Evolutionary conservation across 2,888 invertebrate genomes (phyloP).

Genomic region (Cacoxenus indagator): DNA sequence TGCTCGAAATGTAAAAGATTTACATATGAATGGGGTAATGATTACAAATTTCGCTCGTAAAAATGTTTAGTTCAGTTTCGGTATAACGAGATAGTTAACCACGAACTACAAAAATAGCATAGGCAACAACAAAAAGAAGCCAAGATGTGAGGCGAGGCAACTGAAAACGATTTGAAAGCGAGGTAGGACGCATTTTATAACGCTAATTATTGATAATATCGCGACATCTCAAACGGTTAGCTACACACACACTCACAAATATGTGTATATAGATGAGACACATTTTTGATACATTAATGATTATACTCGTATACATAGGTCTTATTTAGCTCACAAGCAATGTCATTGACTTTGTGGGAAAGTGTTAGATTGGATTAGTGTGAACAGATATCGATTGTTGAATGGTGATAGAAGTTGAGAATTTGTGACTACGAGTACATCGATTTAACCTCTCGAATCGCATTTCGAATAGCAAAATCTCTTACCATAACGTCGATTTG

Average conservation of each 20-base stretch:
- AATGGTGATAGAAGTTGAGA: not conserved
- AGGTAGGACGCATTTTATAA: conserved; percentile 9
- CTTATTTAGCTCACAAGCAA: conserved; percentile 26
- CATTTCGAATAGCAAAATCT: too few relatives aligned
- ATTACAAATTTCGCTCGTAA: conserved; percentile 64
- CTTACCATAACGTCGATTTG: too few relatives aligned
- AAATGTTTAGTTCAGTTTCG: conserved; percentile 47
- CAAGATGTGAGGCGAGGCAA: not conserved
- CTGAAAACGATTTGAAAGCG: not conserved
- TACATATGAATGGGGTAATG: conserved; percentile 63
- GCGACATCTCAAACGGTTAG: not conserved
- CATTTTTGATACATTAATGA: not conserved
- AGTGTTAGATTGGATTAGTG: conserved; percentile 43
- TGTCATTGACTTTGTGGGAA: conserved; percentile 60
- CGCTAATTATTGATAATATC: conserved; percentile 7
- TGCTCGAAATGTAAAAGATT: conserved; percentile 33
- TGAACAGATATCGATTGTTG: not conserved
- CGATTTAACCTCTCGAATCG: too few relatives aligned
- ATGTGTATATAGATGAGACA: too few relatives aligned
- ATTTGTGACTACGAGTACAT: not conserved
- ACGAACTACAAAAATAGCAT: not conserved
- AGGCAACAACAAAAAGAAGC: not conserved
- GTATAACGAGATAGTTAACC: conserved; percentile 51
- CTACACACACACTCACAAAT: not conserved
- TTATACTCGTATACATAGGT: not conserved